phyloP scores from a whole-genome alignment of 2,797 vertebrate genomes.

The Eulemur albifrons region DNA sequence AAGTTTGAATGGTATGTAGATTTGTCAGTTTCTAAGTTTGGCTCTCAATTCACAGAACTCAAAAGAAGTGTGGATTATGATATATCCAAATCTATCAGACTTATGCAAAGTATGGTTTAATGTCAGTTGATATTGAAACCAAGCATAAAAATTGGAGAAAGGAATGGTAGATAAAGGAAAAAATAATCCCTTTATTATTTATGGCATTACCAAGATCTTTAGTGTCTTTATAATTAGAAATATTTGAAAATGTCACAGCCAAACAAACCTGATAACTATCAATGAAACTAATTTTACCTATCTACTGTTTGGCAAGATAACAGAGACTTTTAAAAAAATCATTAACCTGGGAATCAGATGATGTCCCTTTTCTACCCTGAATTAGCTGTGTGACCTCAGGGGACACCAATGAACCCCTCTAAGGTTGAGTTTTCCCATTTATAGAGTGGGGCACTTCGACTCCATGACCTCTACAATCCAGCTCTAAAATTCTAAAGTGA shows the following conservation, averaged over 20 bases:
- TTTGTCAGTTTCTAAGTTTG: constrained; percentile 3
- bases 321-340: neutral
- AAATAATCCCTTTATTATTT: neutral
- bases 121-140: neutral
- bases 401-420: neutral
- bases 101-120: neutral
- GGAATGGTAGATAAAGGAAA: neutral
- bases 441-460: neutral
- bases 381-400: neutral
- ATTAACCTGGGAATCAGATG: neutral
- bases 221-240: neutral
- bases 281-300: neutral
- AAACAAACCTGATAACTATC: neutral
- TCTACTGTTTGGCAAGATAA: neutral
- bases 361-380: neutral
- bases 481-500: constrained; percentile 10
- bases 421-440: neutral
- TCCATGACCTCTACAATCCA: neutral
- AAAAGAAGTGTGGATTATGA: neutral
- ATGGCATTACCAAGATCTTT: neutral
- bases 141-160: constrained; percentile 11
- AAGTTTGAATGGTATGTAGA: neutral
- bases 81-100: neutral
- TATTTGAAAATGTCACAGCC: neutral
- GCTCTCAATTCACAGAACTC: neutral